Percentiles rank a stretch among this genome's conserved stretches.
These are phyloP conservation scores for Chaetura pelagica DNA, from an alignment of 2,113 vertebrate genomes.

Conservation along the genomic window DNA sequence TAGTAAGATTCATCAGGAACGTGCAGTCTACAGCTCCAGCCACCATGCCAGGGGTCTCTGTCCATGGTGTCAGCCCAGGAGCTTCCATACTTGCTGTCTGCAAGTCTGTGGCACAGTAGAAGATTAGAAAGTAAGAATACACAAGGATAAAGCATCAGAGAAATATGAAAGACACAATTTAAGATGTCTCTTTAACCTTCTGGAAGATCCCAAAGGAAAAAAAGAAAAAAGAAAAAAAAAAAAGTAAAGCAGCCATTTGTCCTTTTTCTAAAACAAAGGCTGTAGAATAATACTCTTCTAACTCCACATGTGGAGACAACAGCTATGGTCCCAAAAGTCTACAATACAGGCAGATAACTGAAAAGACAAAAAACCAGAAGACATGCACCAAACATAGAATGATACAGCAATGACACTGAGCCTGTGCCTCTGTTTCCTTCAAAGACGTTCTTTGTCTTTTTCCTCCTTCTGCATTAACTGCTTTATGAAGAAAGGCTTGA, in stretches of 20 bases:
- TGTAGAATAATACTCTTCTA: neutral
- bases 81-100: neutral
- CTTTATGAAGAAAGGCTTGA: neutral
- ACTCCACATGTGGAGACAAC: neutral
- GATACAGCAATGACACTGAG: neutral
- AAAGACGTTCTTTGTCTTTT: neutral
- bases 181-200: neutral
- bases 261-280: neutral
- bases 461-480: neutral
- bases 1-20: neutral
- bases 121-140: neutral
- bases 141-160: neutral
- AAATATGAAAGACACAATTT: neutral
- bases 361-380: neutral
- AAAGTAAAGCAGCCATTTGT: neutral
- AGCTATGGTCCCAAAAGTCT: neutral
- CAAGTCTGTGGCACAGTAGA: rapidly evolving
- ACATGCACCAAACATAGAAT: neutral
- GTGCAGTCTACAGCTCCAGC: neutral
- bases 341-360: neutral
- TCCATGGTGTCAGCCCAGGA: constrained; percentile 31
- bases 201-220: neutral
- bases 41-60: neutral
- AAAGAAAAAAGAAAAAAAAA: too few species aligned
- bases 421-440: neutral